phyloP scores from a whole-genome alignment of 2,113 vertebrate species.

The Corvus cornix region DNA sequence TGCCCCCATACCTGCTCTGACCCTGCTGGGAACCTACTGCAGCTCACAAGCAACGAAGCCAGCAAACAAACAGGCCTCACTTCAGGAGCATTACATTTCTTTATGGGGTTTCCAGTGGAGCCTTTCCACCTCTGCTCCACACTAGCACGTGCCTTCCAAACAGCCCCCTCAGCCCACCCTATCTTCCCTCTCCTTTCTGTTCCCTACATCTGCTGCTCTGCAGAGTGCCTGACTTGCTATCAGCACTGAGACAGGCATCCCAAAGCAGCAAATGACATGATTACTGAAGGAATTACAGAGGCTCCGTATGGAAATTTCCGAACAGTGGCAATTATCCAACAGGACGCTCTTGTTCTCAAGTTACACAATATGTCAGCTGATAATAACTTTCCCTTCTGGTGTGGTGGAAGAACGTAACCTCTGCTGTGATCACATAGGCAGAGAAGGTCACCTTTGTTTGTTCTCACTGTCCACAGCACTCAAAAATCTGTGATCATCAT shows the following conservation, averaged over 20 bases:
- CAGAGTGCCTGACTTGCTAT: background rate
- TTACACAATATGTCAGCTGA: constrained; percentile 49
- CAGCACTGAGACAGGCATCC: background rate
- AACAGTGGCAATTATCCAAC: constrained; percentile 34
- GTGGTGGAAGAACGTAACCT: background rate
- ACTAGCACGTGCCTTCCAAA: background rate
- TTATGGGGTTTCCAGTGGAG: background rate
- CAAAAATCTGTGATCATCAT: background rate
- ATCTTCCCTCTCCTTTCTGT: background rate
- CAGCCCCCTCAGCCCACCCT: background rate
- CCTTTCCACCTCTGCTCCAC: background rate
- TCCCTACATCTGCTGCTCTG: background rate
- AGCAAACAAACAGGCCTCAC: background rate
- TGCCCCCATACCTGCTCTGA: background rate
- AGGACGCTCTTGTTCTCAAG: background rate
- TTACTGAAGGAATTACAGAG: constrained; percentile 16
- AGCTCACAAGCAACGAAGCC: background rate
- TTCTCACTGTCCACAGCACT: background rate
- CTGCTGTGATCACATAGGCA: background rate
- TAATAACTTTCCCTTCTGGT: constrained; percentile 31
- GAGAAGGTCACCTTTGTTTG: background rate
- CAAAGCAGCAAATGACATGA: background rate
- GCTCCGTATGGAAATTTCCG: constrained; percentile 30
- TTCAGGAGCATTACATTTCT: background rate
- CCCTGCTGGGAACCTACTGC: background rate